Conservation (phyloP, 2,113 vertebrate species). For the Platichthys flesus region DNA sequence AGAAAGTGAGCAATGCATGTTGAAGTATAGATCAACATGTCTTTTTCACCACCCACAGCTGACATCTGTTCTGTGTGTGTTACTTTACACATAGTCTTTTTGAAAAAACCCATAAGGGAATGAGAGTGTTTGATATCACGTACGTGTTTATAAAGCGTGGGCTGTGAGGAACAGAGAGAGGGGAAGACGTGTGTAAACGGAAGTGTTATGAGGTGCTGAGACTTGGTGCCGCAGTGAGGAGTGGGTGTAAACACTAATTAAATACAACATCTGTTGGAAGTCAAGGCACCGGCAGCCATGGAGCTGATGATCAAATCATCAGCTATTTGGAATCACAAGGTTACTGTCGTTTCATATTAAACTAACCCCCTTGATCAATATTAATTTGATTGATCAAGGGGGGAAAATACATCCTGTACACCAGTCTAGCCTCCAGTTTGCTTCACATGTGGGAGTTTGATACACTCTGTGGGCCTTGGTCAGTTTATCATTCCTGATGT, state of each 20-base stretch:
- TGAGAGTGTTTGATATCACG: conserved; percentile 12
- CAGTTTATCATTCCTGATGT: conserved; percentile 74
- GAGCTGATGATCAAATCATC: conserved; percentile 55
- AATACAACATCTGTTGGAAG: conserved; percentile 75
- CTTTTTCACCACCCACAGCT: neutral
- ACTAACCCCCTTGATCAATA: too few relatives aligned
- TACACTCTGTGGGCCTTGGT: conserved; percentile 54
- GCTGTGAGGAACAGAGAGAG: conserved; percentile 22
- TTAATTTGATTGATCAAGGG: conserved; percentile 24
- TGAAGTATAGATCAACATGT: conserved; percentile 8
- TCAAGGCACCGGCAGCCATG: conserved; percentile 38
- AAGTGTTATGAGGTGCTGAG: conserved; percentile 43
- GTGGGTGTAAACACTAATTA: conserved; percentile 75
- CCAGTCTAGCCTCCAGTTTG: conserved; percentile 26
- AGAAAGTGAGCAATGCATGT: conserved; percentile 6
- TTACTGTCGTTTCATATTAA: conserved; percentile 39
- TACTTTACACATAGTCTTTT: neutral
- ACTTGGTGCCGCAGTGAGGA: conserved; percentile 38
- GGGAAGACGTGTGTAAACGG: conserved; percentile 38
- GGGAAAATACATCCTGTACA: neutral
- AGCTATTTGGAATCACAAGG: conserved; percentile 52
- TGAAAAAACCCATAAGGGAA: neutral
- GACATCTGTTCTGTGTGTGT: neutral
- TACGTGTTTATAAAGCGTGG: conserved; percentile 18
- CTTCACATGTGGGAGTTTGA: conserved; percentile 48